Percentiles rank a stretch among this genome's conserved stretches.
Evolutionary conservation across 2,888 invertebrate species (phyloP).

Genomic region (Aporophyla lueneburgensis): DNA sequence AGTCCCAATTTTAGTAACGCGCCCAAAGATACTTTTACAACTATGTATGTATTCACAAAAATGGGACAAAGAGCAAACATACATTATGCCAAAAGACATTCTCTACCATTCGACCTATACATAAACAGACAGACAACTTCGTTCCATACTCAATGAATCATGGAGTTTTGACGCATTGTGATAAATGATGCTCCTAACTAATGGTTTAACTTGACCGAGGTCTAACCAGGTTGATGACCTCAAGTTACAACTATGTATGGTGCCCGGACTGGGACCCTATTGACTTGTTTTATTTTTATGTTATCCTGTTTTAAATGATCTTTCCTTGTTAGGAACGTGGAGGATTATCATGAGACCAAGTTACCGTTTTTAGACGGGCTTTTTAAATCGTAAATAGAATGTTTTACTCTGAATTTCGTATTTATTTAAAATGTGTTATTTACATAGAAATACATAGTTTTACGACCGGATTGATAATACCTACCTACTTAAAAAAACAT

Average conservation of each 20-base stretch:
- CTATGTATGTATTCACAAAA: not conserved
- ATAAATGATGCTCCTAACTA: constrained; percentile 20
- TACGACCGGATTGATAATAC: not conserved
- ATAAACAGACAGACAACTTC: not conserved
- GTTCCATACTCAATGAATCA: constrained; percentile 13
- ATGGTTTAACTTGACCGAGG: constrained; percentile 1
- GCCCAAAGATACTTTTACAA: not conserved
- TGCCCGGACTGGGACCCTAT: not conserved
- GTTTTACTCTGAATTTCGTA: not conserved
- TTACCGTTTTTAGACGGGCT: too few species aligned
- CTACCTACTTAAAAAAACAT: too few species aligned
- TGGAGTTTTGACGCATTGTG: constrained; percentile 11
- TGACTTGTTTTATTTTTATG: constrained; percentile 44
- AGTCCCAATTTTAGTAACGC: too few species aligned
- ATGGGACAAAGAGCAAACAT: not conserved
- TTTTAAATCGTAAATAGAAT: not conserved
- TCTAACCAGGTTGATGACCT: constrained; percentile 49
- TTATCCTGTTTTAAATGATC: constrained; percentile 34
- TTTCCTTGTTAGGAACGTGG: constrained; percentile 2
- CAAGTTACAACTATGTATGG: constrained; percentile 17
- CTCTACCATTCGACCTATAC: not conserved
- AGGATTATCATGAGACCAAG: not conserved
- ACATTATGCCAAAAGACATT: not conserved
- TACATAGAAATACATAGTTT: not conserved
- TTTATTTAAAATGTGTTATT: not conserved